These are phyloP conservation scores for Tympanoctomys barrerae DNA, from an alignment of 2,797 vertebrate genomes.

Conservation along the genomic window DNA sequence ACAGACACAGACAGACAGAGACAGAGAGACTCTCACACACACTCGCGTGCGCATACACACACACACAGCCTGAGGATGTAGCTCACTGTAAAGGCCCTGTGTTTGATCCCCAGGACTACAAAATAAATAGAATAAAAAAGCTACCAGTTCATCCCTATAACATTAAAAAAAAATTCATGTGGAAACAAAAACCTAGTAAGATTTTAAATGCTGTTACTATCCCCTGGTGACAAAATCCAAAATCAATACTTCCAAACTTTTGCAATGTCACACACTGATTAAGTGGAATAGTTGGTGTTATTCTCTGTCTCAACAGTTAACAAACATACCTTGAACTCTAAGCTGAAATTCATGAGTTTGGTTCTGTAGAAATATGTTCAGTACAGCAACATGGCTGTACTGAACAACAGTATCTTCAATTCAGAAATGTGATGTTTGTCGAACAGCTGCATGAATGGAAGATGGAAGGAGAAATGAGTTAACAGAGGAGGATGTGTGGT, in stretches of 20 bases:
- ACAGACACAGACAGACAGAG: too few species aligned
- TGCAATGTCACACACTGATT: not conserved
- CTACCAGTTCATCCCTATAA: not conserved
- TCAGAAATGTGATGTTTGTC: slow-evolving; percentile 51
- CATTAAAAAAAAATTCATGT: not conserved
- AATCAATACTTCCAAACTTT: slow-evolving; percentile 33
- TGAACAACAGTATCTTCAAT: slow-evolving; percentile 25
- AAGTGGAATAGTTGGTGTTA: slow-evolving; percentile 15
- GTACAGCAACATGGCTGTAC: not conserved
- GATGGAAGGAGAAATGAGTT: not conserved
- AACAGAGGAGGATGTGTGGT: not conserved
- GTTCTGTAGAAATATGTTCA: slow-evolving; percentile 31
- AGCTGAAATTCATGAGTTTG: slow-evolving; percentile 47
- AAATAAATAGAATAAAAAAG: not conserved
- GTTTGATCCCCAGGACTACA: not conserved
- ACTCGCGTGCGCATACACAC: not conserved
- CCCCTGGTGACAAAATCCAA: slow-evolving; percentile 37
- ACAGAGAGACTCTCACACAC: too few species aligned
- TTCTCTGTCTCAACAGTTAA: not conserved
- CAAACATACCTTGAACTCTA: slow-evolving; percentile 9
- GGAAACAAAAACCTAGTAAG: not conserved
- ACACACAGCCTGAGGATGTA: not conserved
- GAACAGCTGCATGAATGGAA: not conserved
- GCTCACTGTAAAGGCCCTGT: not conserved
- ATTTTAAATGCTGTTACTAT: slow-evolving; percentile 26